Evolutionary conservation across 2,888 invertebrate species (phyloP).

Genomic region (Tiliacea citrago): DNA sequence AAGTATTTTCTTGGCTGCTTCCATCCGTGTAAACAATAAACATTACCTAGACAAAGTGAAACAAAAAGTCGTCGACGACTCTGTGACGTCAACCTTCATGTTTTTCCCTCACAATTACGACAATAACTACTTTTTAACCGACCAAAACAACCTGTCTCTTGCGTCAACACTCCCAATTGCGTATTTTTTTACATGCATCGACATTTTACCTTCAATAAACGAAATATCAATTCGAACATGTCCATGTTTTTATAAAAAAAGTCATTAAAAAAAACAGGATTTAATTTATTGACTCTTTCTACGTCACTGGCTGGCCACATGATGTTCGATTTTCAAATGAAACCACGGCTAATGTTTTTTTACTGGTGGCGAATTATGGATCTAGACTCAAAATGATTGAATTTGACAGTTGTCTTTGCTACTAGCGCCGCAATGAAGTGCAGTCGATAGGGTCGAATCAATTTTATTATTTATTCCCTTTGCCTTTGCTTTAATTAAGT

Average conservation of each 20-base stretch:
- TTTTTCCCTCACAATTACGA: slow-evolving; percentile 20
- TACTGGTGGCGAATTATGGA: not conserved
- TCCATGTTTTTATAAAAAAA: not conserved
- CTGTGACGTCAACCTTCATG: slow-evolving; percentile 26
- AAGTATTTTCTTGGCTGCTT: not conserved
- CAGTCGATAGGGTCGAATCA: not conserved
- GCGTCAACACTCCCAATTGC: slow-evolving; percentile 27
- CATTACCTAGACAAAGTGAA: not conserved
- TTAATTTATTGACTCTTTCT: not conserved
- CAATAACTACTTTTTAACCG: slow-evolving; percentile 8
- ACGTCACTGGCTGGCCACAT: slow-evolving; percentile 8
- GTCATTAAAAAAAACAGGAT: not conserved
- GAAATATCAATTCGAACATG: slow-evolving; percentile 12
- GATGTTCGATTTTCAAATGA: slow-evolving; percentile 18
- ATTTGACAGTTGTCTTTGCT: slow-evolving; percentile 5
- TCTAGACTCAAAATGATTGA: not conserved
- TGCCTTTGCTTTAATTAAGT: not conserved
- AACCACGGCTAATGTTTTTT: too few relatives aligned
- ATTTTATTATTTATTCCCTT: not conserved
- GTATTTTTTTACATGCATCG: slow-evolving; percentile 6
- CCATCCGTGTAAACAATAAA: slow-evolving; percentile 7
- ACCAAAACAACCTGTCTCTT: slow-evolving; percentile 34
- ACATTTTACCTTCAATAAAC: slow-evolving; percentile 33
- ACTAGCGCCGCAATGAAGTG: not conserved
- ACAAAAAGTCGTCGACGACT: slow-evolving; percentile 8